Percentiles rank a stretch among this genome's conserved stretches.
Conservation (phyloP, 2,888 invertebrate species). For the Xylota segnis region DNA sequence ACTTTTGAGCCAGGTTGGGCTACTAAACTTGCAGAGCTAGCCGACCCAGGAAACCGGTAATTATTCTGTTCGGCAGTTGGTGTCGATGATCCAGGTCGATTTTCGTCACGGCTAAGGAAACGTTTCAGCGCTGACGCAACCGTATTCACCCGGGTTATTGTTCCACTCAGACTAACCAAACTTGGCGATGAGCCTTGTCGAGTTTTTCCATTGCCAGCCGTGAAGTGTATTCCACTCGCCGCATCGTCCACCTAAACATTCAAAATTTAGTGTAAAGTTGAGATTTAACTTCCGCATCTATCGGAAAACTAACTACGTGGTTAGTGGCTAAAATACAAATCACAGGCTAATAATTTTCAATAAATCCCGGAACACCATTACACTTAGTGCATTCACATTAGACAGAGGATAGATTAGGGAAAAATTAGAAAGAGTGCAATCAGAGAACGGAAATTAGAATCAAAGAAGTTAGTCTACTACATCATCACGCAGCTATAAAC, state of each 20-base stretch:
- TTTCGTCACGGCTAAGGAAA: constrained; percentile 91
- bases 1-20: constrained; percentile 77
- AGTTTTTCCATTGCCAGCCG: constrained; percentile 86
- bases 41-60: constrained; percentile 83
- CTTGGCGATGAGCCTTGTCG: constrained; percentile 85
- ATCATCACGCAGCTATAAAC: constrained; percentile 38
- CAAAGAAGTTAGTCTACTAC: constrained; percentile 62
- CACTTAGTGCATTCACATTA: constrained; percentile 64
- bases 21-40: constrained; percentile 82
- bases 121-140: constrained; percentile 92
- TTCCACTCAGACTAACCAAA: constrained; percentile 85
- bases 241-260: constrained; percentile 88
- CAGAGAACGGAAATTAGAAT: constrained; percentile 71
- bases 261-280: constrained; percentile 1
- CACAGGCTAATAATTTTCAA: constrained; percentile 37
- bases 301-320: constrained; percentile 18
- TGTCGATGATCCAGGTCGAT: constrained; percentile 84
- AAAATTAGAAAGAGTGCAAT: constrained; percentile 44
- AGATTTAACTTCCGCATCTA: background rate
- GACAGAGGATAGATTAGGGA: constrained; percentile 37
- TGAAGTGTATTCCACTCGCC: constrained; percentile 90
- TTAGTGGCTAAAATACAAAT: constrained; percentile 53
- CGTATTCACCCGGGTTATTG: constrained; percentile 90
- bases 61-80: constrained; percentile 81
- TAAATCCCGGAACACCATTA: constrained; percentile 59